A percentile compares a stretch with the other conserved stretches of the same genome.
phyloP scores from a whole-genome alignment of 1,140 invertebrate species.

The Diabrotica undecimpunctata region DNA sequence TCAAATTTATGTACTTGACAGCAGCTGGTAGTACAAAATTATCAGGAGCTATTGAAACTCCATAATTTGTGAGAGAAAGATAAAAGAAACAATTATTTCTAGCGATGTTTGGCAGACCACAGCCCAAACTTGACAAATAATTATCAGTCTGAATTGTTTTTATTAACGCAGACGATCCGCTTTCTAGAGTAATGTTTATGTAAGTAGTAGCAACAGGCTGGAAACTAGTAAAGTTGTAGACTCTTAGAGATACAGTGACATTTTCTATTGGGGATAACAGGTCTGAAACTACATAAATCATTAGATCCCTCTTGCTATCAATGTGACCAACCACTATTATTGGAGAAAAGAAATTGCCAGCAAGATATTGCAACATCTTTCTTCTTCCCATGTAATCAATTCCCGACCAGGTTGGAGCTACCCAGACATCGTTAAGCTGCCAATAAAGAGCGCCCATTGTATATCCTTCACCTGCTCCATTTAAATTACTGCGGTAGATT shows the following conservation, averaged over 20 bases:
- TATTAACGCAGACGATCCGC: slow-evolving; percentile 22
- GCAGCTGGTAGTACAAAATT: slow-evolving; percentile 30
- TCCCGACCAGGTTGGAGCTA: slow-evolving; percentile 92
- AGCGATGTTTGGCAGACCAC: slow-evolving; percentile 16
- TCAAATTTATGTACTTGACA: slow-evolving; percentile 24
- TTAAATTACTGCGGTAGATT: slow-evolving; percentile 49
- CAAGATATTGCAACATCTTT: slow-evolving; percentile 93
- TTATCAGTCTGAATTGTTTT: slow-evolving; percentile 22
- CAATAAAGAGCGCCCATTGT: slow-evolving; percentile 98
- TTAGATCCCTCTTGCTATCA: slow-evolving; percentile 25
- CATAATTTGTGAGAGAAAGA: slow-evolving; percentile 22
- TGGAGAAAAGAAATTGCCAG: slow-evolving; percentile 78
- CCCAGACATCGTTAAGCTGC: slow-evolving; percentile 99
- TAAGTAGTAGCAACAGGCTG: slow-evolving; percentile 5
- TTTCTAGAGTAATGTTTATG: slow-evolving; percentile 10
- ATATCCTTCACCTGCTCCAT: slow-evolving; percentile 63
- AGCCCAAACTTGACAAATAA: slow-evolving; percentile 19
- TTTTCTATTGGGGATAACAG: slow-evolving; percentile 22
- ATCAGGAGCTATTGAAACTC: slow-evolving; percentile 26
- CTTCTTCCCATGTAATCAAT: slow-evolving; percentile 80
- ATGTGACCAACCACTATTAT: slow-evolving; percentile 38
- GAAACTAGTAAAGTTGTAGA: slow-evolving; percentile 31
- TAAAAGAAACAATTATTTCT: slow-evolving; percentile 29
- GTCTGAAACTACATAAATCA: slow-evolving; percentile 40
- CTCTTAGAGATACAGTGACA: slow-evolving; percentile 22